Evolutionary conservation across 2,888 invertebrate genomes (phyloP).

Genomic region (Lithophane leautieri): DNA sequence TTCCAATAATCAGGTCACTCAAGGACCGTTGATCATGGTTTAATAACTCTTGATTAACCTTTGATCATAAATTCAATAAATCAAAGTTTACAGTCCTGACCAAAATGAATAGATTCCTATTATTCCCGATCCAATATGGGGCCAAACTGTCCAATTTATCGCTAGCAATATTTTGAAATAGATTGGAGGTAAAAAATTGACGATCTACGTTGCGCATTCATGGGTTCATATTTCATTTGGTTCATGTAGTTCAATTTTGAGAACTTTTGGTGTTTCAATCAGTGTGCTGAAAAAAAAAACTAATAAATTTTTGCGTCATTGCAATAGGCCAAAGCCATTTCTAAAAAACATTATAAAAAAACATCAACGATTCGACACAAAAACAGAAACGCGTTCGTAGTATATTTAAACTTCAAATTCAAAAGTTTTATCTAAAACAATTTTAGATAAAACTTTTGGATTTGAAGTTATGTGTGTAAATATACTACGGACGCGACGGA

Average conservation of each 20-base stretch:
- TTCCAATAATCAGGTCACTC: neutral
- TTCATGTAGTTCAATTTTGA: conserved; percentile 24
- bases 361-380: neutral
- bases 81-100: neutral
- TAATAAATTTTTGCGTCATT: neutral
- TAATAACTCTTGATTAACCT: neutral
- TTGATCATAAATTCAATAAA: neutral
- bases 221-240: conserved; percentile 29
- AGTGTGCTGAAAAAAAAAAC: neutral
- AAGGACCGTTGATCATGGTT: neutral
- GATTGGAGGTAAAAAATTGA: conserved; percentile 31
- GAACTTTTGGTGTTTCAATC: neutral
- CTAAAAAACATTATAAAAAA: neutral
- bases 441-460: too few species aligned
- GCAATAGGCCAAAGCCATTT: neutral
- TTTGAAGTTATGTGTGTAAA: too few species aligned
- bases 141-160: conserved; percentile 25
- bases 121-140: neutral
- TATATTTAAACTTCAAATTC: neutral
- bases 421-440: neutral
- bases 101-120: conserved; percentile 15
- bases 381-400: neutral
- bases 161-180: conserved; percentile 35
- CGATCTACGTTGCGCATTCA: neutral
- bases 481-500: too few species aligned